A percentile compares a stretch with the other conserved stretches of the same genome.
Evolutionary conservation across 2,888 invertebrate species (phyloP).

Genomic region (Callimorpha dominula): DNA sequence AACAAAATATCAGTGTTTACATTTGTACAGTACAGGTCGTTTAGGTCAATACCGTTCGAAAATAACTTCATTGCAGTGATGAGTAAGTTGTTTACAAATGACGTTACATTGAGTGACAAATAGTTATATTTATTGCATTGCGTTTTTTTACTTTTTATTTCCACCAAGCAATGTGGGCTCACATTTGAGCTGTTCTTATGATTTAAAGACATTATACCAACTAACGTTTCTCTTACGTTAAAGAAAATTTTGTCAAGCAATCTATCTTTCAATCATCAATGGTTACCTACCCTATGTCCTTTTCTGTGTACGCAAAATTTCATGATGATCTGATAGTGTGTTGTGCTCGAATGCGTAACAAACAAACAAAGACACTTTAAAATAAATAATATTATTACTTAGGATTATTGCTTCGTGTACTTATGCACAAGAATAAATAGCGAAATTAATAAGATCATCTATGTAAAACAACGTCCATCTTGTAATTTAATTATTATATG

Average conservation of each 20-base stretch:
- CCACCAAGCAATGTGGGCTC: not conserved
- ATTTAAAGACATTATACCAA: not conserved
- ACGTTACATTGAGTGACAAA: not conserved
- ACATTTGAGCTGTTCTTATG: not conserved
- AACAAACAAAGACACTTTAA: not conserved
- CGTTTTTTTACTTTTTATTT: not conserved
- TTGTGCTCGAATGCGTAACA: not conserved
- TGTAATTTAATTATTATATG: no score
- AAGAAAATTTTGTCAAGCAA: no score
- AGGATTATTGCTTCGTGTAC: no score
- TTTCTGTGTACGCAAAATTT: no score
- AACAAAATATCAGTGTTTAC: not conserved
- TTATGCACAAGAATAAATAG: not conserved
- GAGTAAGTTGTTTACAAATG: not conserved
- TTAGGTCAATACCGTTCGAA: not conserved
- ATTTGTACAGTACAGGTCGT: not conserved
- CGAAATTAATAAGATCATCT: not conserved
- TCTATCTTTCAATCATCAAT: no score
- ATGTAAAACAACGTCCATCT: not conserved
- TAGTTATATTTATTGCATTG: not conserved
- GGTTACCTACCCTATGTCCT: no score
- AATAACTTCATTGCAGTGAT: not conserved
- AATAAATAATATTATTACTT: no score
- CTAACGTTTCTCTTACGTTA: no score
- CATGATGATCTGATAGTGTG: no score